These are phyloP conservation scores for Bos indicus DNA, from an alignment of 2,113 vertebrate species.

Conservation along the genomic window DNA sequence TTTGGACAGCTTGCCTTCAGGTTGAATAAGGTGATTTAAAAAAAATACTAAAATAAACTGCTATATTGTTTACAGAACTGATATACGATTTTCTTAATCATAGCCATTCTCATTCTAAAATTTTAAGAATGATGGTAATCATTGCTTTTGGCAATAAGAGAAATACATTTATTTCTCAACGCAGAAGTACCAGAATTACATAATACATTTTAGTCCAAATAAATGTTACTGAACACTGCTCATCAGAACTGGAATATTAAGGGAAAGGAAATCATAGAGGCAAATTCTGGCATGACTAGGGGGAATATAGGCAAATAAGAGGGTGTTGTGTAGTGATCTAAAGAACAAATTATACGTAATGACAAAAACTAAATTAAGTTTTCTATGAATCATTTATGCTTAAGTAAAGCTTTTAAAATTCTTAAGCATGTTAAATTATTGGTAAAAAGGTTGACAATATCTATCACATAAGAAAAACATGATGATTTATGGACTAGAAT, in stretches of 20 bases:
- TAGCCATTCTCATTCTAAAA: neutral
- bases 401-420: neutral
- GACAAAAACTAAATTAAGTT: neutral
- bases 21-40: neutral
- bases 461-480: neutral
- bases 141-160: neutral
- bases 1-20: neutral
- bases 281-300: neutral
- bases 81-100: neutral
- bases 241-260: neutral
- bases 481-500: neutral
- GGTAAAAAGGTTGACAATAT: neutral
- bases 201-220: neutral
- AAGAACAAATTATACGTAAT: neutral
- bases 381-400: neutral
- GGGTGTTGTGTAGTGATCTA: neutral
- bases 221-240: neutral
- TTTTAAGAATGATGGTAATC: neutral
- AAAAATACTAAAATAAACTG: neutral
- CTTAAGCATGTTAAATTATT: neutral
- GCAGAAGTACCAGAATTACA: neutral
- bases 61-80: neutral
- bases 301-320: neutral
- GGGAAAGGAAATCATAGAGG: neutral
- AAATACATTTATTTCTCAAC: neutral